These are phyloP conservation scores for Litocranius walleri DNA, from an alignment of 2,113 vertebrate species.

Conservation along the genomic window DNA sequence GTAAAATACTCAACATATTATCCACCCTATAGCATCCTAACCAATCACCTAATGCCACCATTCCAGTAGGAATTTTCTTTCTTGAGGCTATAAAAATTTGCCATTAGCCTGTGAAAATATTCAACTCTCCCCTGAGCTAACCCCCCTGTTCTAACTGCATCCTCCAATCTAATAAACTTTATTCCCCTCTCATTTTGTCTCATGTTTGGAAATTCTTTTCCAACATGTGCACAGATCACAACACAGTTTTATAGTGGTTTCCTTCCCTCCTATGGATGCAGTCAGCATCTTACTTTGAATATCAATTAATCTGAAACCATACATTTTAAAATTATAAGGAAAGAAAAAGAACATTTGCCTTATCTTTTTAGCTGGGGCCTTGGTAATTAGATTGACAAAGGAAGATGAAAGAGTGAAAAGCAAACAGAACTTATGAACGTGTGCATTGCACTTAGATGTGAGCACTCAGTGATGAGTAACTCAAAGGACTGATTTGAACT, in stretches of 20 bases:
- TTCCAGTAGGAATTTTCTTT: not conserved
- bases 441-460: too few species aligned
- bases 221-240: not conserved
- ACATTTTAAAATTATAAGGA: not conserved
- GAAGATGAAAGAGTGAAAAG: not conserved
- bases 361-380: not conserved
- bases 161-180: not conserved
- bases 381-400: not conserved
- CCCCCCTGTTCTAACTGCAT: not conserved
- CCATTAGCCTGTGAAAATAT: not conserved
- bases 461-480: not conserved
- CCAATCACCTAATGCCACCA: not conserved
- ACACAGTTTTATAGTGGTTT: not conserved
- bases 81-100: not conserved
- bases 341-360: not conserved
- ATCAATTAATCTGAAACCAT: not conserved
- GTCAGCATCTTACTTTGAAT: not conserved
- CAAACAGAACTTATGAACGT: not conserved
- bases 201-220: not conserved
- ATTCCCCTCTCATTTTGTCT: not conserved
- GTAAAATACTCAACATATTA: not conserved
- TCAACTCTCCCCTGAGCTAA: not conserved
- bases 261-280: not conserved
- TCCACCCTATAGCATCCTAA: not conserved
- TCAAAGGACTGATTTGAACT: not conserved